Percentiles rank a stretch among this genome's conserved stretches.
These are phyloP conservation scores for Hydra vulgaris DNA, from an alignment of 30 jellyfish, hydroid and myxozoan species.

Conservation along the genomic window DNA sequence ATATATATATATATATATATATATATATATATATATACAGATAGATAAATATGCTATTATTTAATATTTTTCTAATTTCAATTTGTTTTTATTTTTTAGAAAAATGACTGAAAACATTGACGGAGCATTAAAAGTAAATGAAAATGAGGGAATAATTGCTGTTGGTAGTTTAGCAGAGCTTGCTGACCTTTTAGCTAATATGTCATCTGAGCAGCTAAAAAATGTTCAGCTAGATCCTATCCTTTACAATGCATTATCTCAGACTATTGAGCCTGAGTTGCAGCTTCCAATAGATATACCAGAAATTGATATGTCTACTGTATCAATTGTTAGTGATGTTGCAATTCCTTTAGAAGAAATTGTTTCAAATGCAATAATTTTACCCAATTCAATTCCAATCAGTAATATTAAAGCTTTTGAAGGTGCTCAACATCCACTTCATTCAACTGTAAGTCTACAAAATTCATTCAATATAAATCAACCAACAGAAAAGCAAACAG, in stretches of 20 bases:
- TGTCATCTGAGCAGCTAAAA: conserved; percentile 34
- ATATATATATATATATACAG: background rate
- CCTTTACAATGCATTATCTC: conserved; percentile 23
- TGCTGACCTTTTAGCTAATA: conserved; percentile 21
- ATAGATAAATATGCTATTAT: background rate
- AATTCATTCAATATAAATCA: background rate
- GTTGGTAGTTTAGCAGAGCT: conserved; percentile 35
- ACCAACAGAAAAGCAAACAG: background rate
- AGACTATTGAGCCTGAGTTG: conserved; percentile 23
- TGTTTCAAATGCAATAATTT: background rate
- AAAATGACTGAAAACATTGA: background rate
- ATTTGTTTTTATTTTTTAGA: background rate
- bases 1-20: too few species aligned
- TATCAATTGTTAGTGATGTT: conserved; percentile 4
- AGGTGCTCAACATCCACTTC: background rate
- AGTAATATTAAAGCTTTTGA: background rate
- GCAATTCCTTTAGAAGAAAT: background rate
- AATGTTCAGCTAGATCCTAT: conserved; percentile 33
- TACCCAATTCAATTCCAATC: background rate
- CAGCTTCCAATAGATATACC: conserved; percentile 11
- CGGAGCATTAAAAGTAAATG: background rate
- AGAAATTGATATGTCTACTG: conserved; percentile 11
- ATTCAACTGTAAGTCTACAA: background rate
- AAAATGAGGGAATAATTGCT: conserved; percentile 20
- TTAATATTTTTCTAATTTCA: background rate